phyloP scores from a whole-genome alignment of 2,888 invertebrate species.

The Dromius quadrimaculatus region DNA sequence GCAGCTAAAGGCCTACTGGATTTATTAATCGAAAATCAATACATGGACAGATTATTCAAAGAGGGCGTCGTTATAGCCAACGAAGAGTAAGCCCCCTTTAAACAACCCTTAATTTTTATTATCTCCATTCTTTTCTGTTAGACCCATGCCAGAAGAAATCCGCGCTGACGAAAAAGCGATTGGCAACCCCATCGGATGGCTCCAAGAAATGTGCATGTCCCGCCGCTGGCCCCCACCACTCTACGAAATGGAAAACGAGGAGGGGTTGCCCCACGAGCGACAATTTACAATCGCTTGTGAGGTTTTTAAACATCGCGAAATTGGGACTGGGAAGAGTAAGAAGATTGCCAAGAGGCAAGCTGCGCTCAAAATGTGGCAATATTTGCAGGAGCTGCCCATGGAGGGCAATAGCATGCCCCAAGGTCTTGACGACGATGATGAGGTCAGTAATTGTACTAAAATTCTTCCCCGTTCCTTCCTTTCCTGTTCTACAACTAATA shows the following conservation, averaged over 20 bases:
- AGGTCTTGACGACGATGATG: conserved; percentile 78
- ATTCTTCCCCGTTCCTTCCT: too few relatives aligned
- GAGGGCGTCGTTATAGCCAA: conserved; percentile 59
- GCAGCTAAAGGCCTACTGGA: conserved; percentile 93
- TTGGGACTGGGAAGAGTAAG: conserved; percentile 93
- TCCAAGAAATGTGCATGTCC: conserved; percentile 97
- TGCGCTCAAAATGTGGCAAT: conserved; percentile 93
- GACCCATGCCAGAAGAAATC: conserved; percentile 65
- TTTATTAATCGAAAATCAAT: conserved; percentile 78
- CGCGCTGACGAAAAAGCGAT: conserved; percentile 81
- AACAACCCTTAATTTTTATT: not conserved
- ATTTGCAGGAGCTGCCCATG: conserved; percentile 81
- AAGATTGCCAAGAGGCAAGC: conserved; percentile 97
- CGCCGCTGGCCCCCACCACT: conserved; percentile 95
- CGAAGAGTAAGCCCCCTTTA: conserved; percentile 55
- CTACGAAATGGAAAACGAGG: conserved; percentile 90
- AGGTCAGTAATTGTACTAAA: too few relatives aligned
- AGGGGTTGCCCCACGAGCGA: conserved; percentile 92
- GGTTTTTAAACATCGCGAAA: conserved; percentile 86
- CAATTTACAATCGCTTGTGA: conserved; percentile 94
- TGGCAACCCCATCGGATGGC: conserved; percentile 95
- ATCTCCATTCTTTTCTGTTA: too few relatives aligned
- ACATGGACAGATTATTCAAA: conserved; percentile 58
- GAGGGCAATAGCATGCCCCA: conserved; percentile 72
- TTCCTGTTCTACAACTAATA: too few relatives aligned